A percentile compares a stretch with the other conserved stretches of the same genome.
These are phyloP conservation scores for Chinchilla lanigera DNA, from an alignment of 2,113 vertebrate species.

Conservation along the genomic window DNA sequence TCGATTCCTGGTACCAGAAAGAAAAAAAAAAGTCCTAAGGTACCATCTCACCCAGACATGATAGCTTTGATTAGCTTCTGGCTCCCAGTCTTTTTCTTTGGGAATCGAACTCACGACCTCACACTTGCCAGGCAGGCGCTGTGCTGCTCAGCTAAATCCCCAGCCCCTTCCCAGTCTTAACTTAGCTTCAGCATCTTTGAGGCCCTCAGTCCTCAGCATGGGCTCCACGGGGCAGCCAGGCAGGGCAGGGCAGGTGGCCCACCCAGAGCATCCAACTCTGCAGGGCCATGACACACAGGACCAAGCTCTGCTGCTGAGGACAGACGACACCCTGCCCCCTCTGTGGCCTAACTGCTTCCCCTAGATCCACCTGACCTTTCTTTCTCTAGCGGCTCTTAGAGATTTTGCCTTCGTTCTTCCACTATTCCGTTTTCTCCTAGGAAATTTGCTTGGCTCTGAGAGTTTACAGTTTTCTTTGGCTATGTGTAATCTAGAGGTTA, in stretches of 20 bases:
- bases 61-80: neutral
- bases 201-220: neutral
- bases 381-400: neutral
- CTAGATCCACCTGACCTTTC: neutral
- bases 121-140: no score
- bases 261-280: neutral
- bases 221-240: neutral
- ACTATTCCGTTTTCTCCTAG: neutral
- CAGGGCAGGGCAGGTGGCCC: neutral
- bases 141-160: no score
- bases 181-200: neutral
- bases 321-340: neutral
- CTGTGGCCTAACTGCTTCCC: neutral
- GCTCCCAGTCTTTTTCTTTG: neutral
- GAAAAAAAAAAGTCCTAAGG: no score
- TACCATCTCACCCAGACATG: neutral
- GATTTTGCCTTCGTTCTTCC: neutral
- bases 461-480: neutral
- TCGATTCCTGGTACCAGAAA: no score
- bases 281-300: neutral
- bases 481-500: neutral
- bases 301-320: neutral
- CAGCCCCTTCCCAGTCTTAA: neutral
- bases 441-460: neutral
- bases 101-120: no score